Evolutionary conservation across 2,888 invertebrate genomes (phyloP), one percentile per base, ranked within the genome.

Genomic region (Lamellibrachia columna): DNA sequence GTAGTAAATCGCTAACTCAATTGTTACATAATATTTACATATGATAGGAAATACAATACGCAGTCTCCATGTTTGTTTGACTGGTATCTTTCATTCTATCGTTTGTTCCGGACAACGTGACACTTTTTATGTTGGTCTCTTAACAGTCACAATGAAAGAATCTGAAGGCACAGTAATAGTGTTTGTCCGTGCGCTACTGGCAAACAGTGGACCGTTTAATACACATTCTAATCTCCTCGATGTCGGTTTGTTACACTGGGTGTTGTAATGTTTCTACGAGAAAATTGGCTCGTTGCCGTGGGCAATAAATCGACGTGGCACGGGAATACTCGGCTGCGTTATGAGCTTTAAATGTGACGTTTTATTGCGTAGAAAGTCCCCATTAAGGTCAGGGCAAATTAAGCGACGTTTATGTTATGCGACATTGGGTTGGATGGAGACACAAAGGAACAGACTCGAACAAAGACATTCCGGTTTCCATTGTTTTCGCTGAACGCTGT

Each of bases 341-440:
- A 75, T 22, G 75, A 75, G 75, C 75, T 75, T 75, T 75, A 75
- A 75, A n/a, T 75, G 75, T 75, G 75, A n/a, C 75, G 75, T 75
- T 75, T 75, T 75, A 75, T 75, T 75, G 75, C 75, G 22, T 22
- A 11, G 75, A 15, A 22, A 75, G 22, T 15, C 75, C 75, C n/a
- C 75, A 75, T 75, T 75, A 75, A 75, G 75, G 75, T 75, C 75
- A 75, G 75, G 22, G 6, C 22, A 75, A 75, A 75, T 75, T 75
- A 75, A 40, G 40, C 40, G 3, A 75, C 75, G 22, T 75, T 6
- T 75, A 15, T 75, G 22, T 75, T 75, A 75, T 15, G 22, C 75
- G 75, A 75, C 22, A n/a, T 22, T 75, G 75, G 75, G 11, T 6
- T 15, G 75, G 75, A 15, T 22, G 75, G 22, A 40, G 40, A 75